Evolutionary conservation across 2,888 invertebrate genomes (phyloP).

Genomic region (Willowsia nigromaculata): DNA sequence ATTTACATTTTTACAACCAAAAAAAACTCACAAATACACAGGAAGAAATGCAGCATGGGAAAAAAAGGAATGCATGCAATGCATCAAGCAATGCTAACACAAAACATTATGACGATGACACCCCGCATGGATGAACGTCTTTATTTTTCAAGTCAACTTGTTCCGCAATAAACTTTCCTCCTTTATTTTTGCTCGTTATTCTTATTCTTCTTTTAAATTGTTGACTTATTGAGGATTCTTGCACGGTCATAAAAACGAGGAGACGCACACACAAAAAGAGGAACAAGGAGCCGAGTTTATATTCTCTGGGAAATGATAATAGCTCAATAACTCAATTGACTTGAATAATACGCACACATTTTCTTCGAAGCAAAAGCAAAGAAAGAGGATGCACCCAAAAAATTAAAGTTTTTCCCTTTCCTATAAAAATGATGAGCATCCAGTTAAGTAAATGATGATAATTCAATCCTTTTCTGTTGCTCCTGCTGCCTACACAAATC

Average conservation of each 20-base stretch:
- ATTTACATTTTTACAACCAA: slow-evolving; percentile 52
- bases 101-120: background rate
- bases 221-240: slow-evolving; percentile 28
- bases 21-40: background rate
- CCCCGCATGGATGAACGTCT: background rate
- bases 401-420: slow-evolving; percentile 1
- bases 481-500: slow-evolving; percentile 17
- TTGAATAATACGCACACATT: background rate
- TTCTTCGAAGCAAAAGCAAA: background rate
- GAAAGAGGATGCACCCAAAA: background rate
- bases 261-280: too few relatives aligned
- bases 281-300: background rate
- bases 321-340: slow-evolving; percentile 44
- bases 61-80: background rate
- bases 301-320: slow-evolving; percentile 12
- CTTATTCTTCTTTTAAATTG: background rate
- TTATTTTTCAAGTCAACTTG: slow-evolving; percentile 18
- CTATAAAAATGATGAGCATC: slow-evolving; percentile 21
- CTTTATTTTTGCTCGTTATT: background rate
- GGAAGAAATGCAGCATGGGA: background rate
- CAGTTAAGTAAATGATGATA: slow-evolving; percentile 46
- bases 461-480: background rate
- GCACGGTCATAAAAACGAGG: background rate
- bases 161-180: slow-evolving; percentile 11
- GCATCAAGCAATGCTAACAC: background rate